Percentiles rank a stretch among this genome's conserved stretches.
Evolutionary conservation across 35 echinoderm and acorn worm species (phyloP).

Genomic region (Strongylocentrotus purpuratus): DNA sequence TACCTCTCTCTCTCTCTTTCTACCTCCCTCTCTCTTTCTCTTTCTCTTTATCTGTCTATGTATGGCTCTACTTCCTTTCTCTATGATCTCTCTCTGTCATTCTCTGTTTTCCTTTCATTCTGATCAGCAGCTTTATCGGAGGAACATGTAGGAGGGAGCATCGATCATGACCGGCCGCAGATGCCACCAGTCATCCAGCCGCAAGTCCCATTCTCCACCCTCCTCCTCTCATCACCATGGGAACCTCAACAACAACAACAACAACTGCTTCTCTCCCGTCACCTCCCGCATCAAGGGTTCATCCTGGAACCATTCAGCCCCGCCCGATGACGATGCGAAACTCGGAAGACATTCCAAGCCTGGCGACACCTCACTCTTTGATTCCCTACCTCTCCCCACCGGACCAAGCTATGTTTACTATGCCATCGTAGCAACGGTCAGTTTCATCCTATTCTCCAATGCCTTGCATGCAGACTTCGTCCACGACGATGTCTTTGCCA

Average conservation of each 20-base stretch:
- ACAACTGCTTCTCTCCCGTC: background rate
- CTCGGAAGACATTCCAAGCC: background rate
- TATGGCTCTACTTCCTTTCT: too few species aligned
- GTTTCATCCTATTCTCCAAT: constrained; percentile 42
- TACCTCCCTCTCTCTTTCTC: background rate
- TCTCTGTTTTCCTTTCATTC: background rate
- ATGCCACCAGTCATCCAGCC: background rate
- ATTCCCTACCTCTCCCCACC: background rate
- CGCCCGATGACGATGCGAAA: background rate
- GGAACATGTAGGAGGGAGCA: background rate
- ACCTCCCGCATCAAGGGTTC: background rate
- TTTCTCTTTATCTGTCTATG: background rate
- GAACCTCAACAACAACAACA: constrained; percentile 31
- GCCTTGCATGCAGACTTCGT: constrained; percentile 64
- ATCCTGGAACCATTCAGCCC: background rate
- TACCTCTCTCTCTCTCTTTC: background rate
- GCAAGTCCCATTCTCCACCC: constrained; percentile 33
- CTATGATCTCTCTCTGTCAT: background rate
- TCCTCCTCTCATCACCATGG: background rate
- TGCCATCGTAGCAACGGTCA: background rate
- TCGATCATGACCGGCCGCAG: background rate
- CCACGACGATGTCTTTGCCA: constrained; percentile 88
- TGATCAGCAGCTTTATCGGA: background rate
- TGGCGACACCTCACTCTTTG: too few species aligned
- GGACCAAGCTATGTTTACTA: background rate